Evolutionary conservation across 2,888 invertebrate genomes (phyloP).

Genomic region (Brachynemurus nebulosus): DNA sequence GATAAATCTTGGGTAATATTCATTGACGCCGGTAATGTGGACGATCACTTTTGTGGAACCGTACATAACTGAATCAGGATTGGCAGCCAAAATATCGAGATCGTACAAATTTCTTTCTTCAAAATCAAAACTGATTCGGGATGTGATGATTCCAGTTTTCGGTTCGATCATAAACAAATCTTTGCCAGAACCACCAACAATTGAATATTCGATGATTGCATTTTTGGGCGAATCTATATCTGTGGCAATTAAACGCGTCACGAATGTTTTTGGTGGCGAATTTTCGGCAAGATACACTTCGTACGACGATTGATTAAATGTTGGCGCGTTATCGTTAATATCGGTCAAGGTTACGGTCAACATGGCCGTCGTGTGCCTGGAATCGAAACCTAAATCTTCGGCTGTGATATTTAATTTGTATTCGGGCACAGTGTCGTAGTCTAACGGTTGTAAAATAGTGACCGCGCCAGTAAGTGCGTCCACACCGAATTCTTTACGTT

Average conservation of each 20-base stretch:
- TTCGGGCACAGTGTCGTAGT: conserved; percentile 74
- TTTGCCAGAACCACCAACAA: conserved; percentile 60
- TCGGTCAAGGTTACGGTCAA: conserved; percentile 79
- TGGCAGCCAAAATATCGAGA: conserved; percentile 67
- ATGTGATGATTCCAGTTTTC: conserved; percentile 60
- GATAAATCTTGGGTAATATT: conserved; percentile 75
- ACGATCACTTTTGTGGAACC: conserved; percentile 58
- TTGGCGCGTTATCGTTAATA: conserved; percentile 85
- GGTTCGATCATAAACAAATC: conserved; percentile 65
- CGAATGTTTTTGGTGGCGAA: conserved; percentile 55
- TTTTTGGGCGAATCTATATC: conserved; percentile 84
- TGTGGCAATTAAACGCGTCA: conserved; percentile 59
- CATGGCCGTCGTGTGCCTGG: conserved; percentile 61
- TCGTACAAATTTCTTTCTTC: conserved; percentile 66
- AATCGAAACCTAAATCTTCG: conserved; percentile 69
- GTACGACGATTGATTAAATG: conserved; percentile 64
- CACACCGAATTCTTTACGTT: conserved; percentile 65
- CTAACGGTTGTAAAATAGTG: conserved; percentile 63
- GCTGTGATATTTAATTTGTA: conserved; percentile 81
- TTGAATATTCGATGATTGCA: conserved; percentile 69
- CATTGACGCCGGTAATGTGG: conserved; percentile 73
- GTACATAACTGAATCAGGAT: conserved; percentile 73
- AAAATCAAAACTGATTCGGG: conserved; percentile 70
- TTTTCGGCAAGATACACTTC: conserved; percentile 75
- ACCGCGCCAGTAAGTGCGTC: conserved; percentile 65